Conservation (phyloP, 2,113 vertebrate genomes). For the Etheostoma spectabile region DNA sequence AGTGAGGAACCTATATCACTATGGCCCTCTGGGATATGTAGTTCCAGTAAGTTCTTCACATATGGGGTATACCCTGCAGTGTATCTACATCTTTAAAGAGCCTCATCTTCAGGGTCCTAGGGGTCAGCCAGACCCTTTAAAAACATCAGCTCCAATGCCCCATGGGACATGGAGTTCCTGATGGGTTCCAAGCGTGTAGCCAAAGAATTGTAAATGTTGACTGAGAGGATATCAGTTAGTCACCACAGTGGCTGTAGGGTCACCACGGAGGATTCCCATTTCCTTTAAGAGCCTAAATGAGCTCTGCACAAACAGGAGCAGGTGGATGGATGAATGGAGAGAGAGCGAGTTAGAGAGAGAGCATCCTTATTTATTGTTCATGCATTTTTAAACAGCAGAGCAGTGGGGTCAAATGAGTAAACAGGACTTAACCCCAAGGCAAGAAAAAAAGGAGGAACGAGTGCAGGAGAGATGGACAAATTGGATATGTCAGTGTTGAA, state of each 20-base stretch:
- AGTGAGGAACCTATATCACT: neutral
- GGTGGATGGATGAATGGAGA: slow-evolving; percentile 50
- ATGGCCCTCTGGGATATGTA: slow-evolving; percentile 11
- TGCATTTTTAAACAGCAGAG: slow-evolving; percentile 79
- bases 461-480: slow-evolving; percentile 34
- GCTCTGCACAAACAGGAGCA: slow-evolving; percentile 74
- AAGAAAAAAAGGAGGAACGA: slow-evolving; percentile 39
- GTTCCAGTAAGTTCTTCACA: slow-evolving; percentile 2
- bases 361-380: slow-evolving; percentile 80
- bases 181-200: slow-evolving; percentile 81
- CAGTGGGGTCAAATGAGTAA: slow-evolving; percentile 79
- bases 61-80: neutral
- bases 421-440: slow-evolving; percentile 72
- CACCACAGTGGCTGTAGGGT: slow-evolving; percentile 74
- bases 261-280: slow-evolving; percentile 77
- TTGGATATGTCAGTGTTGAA: slow-evolving; percentile 41
- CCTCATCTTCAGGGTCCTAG: slow-evolving; percentile 42
- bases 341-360: slow-evolving; percentile 25
- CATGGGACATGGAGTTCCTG: slow-evolving; percentile 78
- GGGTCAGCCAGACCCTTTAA: slow-evolving; percentile 54
- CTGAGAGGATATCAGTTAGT: slow-evolving; percentile 82
- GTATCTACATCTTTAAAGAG: slow-evolving; percentile 26
- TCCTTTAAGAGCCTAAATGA: slow-evolving; percentile 79
- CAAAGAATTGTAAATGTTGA: slow-evolving; percentile 83
- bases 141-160: slow-evolving; percentile 53